phyloP scores from a whole-genome alignment of 2,113 vertebrate genomes.

The Taurulus bubalis region DNA sequence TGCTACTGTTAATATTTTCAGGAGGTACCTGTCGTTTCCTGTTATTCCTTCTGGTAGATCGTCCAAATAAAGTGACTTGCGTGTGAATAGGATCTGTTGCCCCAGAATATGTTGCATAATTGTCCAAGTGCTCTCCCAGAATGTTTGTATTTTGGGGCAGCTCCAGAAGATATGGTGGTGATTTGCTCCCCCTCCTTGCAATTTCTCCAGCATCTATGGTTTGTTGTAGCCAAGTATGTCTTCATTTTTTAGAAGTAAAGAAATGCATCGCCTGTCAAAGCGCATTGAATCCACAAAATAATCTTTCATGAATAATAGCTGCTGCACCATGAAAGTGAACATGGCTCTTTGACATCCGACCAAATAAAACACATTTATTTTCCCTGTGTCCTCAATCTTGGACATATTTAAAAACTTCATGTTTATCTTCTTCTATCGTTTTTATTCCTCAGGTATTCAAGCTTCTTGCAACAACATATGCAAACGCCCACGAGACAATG shows the following conservation, averaged over 20 bases:
- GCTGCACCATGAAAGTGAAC: not conserved
- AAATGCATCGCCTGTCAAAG: no score
- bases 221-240: no score
- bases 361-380: not conserved
- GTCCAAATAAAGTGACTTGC: not conserved
- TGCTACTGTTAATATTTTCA: not conserved
- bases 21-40: not conserved
- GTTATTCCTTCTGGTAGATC: not conserved
- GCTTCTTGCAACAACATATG: constrained; percentile 88
- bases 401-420: not conserved
- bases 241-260: no score
- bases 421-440: not conserved
- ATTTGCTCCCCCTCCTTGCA: no score
- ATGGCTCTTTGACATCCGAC: not conserved
- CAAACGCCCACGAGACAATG: constrained; percentile 89
- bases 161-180: no score
- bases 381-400: not conserved
- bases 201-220: no score
- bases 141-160: no score
- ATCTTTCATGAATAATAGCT: not conserved
- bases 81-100: not conserved
- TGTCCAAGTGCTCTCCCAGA: no score
- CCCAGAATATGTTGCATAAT: no score
- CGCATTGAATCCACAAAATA: no score
- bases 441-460: constrained; percentile 87